phyloP scores from a whole-genome alignment of 2,888 invertebrate genomes.

The Romanomermis culicivorax region DNA sequence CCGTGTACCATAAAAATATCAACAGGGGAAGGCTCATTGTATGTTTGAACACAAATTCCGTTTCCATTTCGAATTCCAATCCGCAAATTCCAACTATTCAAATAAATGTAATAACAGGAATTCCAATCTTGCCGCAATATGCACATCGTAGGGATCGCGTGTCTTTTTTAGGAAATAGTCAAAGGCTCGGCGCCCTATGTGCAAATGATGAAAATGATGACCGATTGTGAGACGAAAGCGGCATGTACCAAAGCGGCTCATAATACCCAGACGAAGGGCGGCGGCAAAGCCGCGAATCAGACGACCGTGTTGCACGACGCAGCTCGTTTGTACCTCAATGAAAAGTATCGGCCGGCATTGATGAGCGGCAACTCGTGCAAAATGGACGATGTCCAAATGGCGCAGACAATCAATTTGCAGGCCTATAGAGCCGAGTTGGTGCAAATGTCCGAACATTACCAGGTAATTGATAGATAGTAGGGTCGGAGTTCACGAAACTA shows the following conservation, averaged over 20 bases:
- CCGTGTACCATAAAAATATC: no score
- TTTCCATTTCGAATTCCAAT: no score
- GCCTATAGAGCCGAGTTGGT: background rate
- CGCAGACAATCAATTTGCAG: background rate
- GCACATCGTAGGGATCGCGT: no score
- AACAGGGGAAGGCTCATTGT: no score
- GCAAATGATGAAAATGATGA: background rate
- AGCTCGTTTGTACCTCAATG: no score
- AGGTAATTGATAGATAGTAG: no score
- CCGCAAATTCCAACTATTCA: no score
- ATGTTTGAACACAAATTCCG: no score
- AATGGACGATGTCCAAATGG: background rate
- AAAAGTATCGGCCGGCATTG: background rate
- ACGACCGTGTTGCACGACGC: background rate
- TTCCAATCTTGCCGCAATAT: no score
- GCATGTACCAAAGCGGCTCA: background rate
- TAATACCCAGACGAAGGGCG: background rate
- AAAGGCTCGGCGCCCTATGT: background rate
- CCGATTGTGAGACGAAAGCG: background rate
- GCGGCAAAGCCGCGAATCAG: background rate
- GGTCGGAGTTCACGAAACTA: no score
- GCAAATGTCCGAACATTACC: background rate
- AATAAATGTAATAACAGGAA: no score
- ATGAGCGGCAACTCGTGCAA: background rate
- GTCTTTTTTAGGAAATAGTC: background rate